Conservation (phyloP, 2,113 vertebrate genomes). For the Turdus rufiventris region DNA sequence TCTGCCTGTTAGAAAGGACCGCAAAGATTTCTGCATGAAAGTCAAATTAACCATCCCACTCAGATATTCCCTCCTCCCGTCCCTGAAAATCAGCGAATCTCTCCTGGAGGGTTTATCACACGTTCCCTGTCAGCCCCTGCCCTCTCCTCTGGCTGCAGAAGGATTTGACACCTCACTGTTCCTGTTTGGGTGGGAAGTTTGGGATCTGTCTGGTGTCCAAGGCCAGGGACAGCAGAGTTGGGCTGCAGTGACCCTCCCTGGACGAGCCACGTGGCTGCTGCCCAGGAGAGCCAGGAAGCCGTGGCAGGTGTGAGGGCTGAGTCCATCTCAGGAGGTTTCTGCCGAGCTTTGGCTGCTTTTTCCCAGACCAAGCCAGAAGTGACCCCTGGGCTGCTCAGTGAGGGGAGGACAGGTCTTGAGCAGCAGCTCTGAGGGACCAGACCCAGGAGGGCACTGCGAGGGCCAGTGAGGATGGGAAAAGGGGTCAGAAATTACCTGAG, state of each 20-base stretch:
- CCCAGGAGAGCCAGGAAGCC: neutral
- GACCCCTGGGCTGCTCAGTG: fast-evolving
- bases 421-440: neutral
- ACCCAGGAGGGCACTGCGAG: neutral
- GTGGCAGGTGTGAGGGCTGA: neutral
- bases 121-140: fast-evolving
- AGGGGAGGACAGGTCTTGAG: neutral
- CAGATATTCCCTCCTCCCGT: neutral
- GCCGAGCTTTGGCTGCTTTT: neutral
- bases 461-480: too few species aligned
- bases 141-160: neutral
- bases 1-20: neutral
- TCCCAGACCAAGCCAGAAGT: neutral
- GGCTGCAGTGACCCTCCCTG: too few species aligned
- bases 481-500: too few species aligned
- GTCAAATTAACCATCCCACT: neutral
- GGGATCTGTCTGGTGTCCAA: neutral
- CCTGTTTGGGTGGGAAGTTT: neutral
- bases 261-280: fast-evolving
- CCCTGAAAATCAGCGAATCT: neutral
- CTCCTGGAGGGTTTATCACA: neutral
- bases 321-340: neutral
- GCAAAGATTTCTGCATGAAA: neutral
- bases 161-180: neutral
- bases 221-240: fast-evolving